A percentile compares a stretch with the other conserved stretches of the same genome.
These are phyloP conservation scores for Ptilorrhoa leucosticta DNA, from an alignment of 2,113 vertebrate genomes.

Conservation along the genomic window DNA sequence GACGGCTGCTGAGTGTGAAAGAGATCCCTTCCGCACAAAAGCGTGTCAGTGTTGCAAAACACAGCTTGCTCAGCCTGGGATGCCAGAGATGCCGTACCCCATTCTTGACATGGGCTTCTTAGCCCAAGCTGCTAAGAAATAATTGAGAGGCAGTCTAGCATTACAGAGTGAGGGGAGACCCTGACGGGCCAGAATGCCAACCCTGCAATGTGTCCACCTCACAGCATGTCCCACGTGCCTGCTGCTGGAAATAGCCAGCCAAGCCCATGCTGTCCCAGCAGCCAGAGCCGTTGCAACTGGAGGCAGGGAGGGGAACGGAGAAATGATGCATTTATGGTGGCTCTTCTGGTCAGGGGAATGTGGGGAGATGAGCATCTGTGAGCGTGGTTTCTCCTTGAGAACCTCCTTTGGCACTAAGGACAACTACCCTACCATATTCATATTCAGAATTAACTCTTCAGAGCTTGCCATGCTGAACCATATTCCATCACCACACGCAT, in stretches of 20 bases:
- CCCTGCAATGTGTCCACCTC: background rate
- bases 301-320: background rate
- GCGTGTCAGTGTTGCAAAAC: conserved; percentile 21
- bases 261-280: background rate
- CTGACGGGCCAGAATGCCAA: background rate
- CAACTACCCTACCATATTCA: background rate
- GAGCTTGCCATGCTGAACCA: background rate
- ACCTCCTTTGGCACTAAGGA: background rate
- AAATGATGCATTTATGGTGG: background rate
- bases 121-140: background rate
- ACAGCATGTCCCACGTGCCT: background rate
- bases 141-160: background rate
- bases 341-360: background rate
- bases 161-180: background rate
- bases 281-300: background rate
- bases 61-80: conserved; percentile 34
- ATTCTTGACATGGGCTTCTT: background rate
- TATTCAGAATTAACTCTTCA: background rate
- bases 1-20: conserved; percentile 23
- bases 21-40: conserved; percentile 23
- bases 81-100: conserved; percentile 30
- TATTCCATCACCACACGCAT: background rate
- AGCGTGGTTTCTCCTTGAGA: background rate
- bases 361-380: accelerated
- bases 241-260: background rate